These are phyloP conservation scores for Terrapene triunguis DNA, from an alignment of 2,113 vertebrate species.

Conservation along the genomic window DNA sequence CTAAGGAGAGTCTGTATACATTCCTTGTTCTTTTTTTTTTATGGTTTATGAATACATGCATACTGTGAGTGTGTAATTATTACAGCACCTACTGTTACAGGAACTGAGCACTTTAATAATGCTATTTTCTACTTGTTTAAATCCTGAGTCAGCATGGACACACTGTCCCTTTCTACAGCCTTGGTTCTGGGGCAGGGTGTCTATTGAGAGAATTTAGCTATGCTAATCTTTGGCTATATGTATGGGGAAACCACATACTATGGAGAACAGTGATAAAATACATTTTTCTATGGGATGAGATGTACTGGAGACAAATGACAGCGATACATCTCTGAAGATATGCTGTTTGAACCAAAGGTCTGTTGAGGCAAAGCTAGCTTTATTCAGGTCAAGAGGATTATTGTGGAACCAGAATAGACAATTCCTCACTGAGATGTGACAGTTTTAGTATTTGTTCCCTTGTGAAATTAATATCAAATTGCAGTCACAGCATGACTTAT, in stretches of 20 bases:
- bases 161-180: neutral
- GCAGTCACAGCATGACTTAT: neutral
- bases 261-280: neutral
- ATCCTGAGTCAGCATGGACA: neutral
- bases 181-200: neutral
- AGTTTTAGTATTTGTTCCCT: conserved; percentile 26
- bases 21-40: neutral
- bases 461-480: conserved; percentile 54
- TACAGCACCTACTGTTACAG: neutral
- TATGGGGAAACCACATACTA: neutral
- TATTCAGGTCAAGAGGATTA: conserved; percentile 27
- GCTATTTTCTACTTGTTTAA: neutral
- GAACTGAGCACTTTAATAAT: neutral
- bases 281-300: neutral
- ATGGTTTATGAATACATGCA: neutral
- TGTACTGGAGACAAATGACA: neutral
- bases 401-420: conserved; percentile 7
- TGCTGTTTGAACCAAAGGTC: neutral
- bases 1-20: neutral
- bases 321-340: neutral
- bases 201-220: neutral
- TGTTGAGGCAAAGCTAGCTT: conserved; percentile 2
- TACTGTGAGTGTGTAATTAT: neutral
- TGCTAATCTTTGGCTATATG: neutral
- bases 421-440: neutral